phyloP scores from a whole-genome alignment of 2,113 vertebrate species.

The Phylloscopus trochilus region DNA sequence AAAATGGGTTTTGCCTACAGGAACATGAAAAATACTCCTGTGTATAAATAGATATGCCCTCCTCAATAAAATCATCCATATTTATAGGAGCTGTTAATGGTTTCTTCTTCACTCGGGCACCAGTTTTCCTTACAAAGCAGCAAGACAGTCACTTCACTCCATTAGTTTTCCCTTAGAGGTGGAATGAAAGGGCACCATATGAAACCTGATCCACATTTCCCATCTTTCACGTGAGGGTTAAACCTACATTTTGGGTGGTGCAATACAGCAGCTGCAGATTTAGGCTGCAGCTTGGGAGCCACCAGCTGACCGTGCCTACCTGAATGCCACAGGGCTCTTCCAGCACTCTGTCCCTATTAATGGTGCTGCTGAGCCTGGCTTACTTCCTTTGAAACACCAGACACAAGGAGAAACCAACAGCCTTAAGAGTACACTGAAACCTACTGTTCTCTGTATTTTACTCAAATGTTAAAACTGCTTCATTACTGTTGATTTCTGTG shows the following conservation, averaged over 20 bases:
- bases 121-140: not conserved
- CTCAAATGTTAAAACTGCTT: not conserved
- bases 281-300: not conserved
- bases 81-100: not conserved
- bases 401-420: not conserved
- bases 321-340: not conserved
- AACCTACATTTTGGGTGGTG: not conserved
- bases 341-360: not conserved
- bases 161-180: not conserved
- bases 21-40: not conserved
- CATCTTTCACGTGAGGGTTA: not conserved
- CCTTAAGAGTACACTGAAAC: not conserved
- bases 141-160: not conserved
- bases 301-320: accelerated
- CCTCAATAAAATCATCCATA: not conserved
- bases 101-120: not conserved
- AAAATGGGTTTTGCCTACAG: not conserved
- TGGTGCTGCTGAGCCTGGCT: not conserved
- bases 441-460: not conserved
- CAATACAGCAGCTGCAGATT: not conserved
- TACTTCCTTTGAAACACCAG: not conserved
- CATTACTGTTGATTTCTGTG: too few species aligned
- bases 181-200: not conserved
- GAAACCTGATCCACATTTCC: not conserved
- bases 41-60: too few species aligned